Conservation (phyloP, 1,140 invertebrate genomes). For the Dreissena rostriformis region DNA sequence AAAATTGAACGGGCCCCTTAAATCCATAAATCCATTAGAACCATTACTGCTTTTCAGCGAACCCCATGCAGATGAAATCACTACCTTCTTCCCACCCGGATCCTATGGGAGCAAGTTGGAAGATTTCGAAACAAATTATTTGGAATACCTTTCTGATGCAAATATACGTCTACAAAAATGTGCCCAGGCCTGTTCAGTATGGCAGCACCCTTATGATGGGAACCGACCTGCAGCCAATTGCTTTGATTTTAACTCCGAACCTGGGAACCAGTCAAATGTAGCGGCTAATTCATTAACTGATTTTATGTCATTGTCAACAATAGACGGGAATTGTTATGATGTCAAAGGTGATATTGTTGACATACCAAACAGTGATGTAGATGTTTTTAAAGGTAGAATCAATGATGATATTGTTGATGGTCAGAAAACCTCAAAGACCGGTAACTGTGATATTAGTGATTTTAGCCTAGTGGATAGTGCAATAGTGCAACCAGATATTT, state of each 20-base stretch:
- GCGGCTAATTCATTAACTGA: background rate
- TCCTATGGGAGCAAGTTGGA: slow-evolving; percentile 63
- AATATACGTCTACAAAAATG: slow-evolving; percentile 88
- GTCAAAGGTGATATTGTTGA: background rate
- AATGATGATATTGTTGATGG: background rate
- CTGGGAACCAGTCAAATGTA: slow-evolving; percentile 1
- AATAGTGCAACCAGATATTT: slow-evolving; percentile 36
- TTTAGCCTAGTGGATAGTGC: slow-evolving; percentile 42
- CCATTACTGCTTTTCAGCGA: slow-evolving; percentile 40
- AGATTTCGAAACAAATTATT: slow-evolving; percentile 76
- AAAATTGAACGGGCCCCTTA: too few relatives aligned
- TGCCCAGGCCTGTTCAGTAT: slow-evolving; percentile 87
- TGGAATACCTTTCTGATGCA: slow-evolving; percentile 88
- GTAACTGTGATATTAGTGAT: slow-evolving; percentile 18
- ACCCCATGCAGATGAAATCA: slow-evolving; percentile 37
- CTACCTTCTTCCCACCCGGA: slow-evolving; percentile 56
- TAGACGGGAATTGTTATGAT: slow-evolving; percentile 2
- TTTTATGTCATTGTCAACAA: background rate
- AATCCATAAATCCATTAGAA: background rate
- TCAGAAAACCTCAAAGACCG: slow-evolving; percentile 17
- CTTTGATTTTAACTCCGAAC: slow-evolving; percentile 44
- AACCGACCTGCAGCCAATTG: slow-evolving; percentile 81
- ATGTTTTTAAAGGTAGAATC: background rate
- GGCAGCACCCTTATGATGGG: slow-evolving; percentile 90
- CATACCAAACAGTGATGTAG: background rate